Conservation (phyloP, 1,140 invertebrate genomes). For the Trypoxylus dichotomus region DNA sequence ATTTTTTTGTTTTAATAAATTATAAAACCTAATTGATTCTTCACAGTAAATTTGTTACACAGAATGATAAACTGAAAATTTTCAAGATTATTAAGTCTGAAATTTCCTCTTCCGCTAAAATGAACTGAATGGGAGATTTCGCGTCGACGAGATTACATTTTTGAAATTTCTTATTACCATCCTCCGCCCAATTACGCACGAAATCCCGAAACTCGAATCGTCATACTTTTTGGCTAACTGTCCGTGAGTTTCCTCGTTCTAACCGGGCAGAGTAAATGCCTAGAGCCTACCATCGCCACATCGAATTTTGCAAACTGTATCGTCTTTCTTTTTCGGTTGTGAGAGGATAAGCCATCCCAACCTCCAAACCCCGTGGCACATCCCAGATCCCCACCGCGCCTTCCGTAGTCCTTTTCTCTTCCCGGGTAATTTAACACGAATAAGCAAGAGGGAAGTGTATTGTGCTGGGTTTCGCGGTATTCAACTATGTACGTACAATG, state of each 20-base stretch:
- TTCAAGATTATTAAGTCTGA: slow-evolving; percentile 3
- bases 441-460: not conserved
- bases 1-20: too few species aligned
- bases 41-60: not conserved
- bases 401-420: not conserved
- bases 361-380: not conserved
- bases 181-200: not conserved
- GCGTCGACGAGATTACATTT: not conserved
- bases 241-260: not conserved
- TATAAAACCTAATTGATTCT: too few species aligned
- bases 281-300: not conserved
- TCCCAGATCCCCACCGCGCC: not conserved
- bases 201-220: not conserved
- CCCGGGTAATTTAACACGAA: not conserved
- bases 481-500: not conserved
- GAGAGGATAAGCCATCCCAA: not conserved
- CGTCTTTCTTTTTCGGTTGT: not conserved
- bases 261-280: not conserved
- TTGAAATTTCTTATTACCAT: not conserved
- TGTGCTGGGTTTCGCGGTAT: not conserved
- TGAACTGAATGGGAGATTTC: not conserved
- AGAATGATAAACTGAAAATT: not conserved
- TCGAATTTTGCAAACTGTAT: slow-evolving; percentile 2
- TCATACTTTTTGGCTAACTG: not conserved
- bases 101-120: not conserved